Conservation (phyloP, 2,888 invertebrate genomes). For the Allygus modestus region DNA sequence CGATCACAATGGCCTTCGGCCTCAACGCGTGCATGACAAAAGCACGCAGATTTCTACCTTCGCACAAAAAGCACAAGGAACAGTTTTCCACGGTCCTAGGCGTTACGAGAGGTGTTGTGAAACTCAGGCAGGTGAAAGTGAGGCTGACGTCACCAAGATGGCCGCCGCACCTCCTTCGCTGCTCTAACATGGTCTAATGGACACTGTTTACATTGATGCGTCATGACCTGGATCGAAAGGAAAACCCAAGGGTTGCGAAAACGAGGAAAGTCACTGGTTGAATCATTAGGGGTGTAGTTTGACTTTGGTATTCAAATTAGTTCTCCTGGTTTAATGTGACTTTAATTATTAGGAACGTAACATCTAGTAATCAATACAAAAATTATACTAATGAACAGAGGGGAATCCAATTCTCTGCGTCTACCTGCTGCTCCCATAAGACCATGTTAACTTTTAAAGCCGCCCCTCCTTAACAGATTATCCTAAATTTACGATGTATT, state of each 20-base stretch:
- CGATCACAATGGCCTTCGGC: neutral
- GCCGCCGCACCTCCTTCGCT: neutral
- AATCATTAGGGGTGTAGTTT: neutral
- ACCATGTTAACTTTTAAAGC: too few species aligned
- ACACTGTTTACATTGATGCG: neutral
- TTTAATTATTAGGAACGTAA: too few species aligned
- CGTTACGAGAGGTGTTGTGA: slow-evolving; percentile 30
- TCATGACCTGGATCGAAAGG: slow-evolving; percentile 13
- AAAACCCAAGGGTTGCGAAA: neutral
- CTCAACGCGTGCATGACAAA: neutral
- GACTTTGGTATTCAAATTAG: too few species aligned
- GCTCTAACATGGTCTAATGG: slow-evolving; percentile 1
- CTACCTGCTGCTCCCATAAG: too few species aligned
- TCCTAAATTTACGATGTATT: too few species aligned
- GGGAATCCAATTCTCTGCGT: too few species aligned
- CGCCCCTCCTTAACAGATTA: too few species aligned
- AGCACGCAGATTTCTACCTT: slow-evolving; percentile 4
- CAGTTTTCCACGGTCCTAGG: neutral
- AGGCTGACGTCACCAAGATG: slow-evolving; percentile 23
- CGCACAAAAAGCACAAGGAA: slow-evolving; percentile 12
- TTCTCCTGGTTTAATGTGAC: too few species aligned
- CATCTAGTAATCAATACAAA: too few species aligned
- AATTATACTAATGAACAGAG: too few species aligned
- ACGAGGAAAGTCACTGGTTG: neutral
- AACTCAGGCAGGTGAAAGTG: slow-evolving; percentile 18